phyloP scores from a whole-genome alignment of 2,113 vertebrate species.

The Illadopsis cleaveri region DNA sequence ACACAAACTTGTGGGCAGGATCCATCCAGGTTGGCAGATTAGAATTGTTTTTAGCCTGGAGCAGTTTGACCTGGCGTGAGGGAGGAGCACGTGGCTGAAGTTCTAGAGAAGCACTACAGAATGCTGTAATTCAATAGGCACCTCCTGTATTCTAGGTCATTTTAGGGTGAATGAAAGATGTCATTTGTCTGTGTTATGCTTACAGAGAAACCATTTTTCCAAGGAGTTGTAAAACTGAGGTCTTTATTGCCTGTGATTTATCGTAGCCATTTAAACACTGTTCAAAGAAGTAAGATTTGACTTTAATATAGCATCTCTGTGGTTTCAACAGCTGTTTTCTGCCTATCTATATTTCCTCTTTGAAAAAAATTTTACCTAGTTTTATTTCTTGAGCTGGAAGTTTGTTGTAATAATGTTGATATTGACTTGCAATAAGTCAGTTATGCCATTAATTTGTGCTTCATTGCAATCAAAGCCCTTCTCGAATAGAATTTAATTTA shows the following conservation, averaged over 20 bases:
- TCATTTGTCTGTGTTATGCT: background rate
- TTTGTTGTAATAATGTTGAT: background rate
- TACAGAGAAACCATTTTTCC: background rate
- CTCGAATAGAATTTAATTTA: background rate
- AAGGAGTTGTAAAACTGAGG: background rate
- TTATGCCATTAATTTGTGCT: background rate
- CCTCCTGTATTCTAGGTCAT: background rate
- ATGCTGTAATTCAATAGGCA: background rate
- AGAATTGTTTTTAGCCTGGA: background rate
- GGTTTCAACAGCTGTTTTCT: background rate
- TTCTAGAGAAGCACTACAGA: background rate
- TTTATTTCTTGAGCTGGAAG: background rate
- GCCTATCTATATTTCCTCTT: background rate
- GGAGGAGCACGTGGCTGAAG: accelerated
- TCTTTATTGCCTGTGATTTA: background rate
- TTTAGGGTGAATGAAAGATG: background rate
- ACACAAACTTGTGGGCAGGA: background rate
- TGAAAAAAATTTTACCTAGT: background rate
- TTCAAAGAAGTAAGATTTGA: background rate
- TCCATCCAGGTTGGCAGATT: accelerated
- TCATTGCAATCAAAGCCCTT: background rate
- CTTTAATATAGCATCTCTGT: background rate
- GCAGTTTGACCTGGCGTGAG: accelerated
- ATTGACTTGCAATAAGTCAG: background rate
- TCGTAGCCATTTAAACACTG: background rate